Evolutionary conservation across 1,140 invertebrate species (phyloP).

Genomic region (Drosophila sucinea): DNA sequence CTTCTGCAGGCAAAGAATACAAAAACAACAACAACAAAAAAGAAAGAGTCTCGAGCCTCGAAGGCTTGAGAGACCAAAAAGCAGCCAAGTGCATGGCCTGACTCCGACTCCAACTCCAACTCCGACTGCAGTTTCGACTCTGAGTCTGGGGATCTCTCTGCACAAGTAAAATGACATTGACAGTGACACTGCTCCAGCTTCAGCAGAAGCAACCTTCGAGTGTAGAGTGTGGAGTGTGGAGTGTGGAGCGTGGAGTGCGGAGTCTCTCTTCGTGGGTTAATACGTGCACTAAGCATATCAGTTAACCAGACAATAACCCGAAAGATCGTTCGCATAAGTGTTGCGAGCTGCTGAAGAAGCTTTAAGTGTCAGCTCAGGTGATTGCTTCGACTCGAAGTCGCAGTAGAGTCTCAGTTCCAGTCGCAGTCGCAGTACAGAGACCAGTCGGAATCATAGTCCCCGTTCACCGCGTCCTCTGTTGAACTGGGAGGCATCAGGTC

Average conservation of each 20-base stretch:
- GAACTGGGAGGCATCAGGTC: constrained; percentile 11
- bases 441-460: neutral
- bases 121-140: constrained; percentile 15
- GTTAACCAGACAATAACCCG: constrained; percentile 77
- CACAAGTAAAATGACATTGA: constrained; percentile 76
- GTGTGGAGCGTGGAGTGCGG: constrained; percentile 18
- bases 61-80: constrained; percentile 51
- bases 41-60: constrained; percentile 8
- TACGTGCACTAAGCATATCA: constrained; percentile 80
- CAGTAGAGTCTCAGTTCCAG: constrained; percentile 17
- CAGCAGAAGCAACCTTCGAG: constrained; percentile 52
- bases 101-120: constrained; percentile 35
- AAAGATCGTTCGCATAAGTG: constrained; percentile 72
- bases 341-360: constrained; percentile 79
- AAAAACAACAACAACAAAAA: neutral
- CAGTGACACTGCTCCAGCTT: constrained; percentile 73
- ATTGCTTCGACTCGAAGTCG: constrained; percentile 43
- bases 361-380: constrained; percentile 77
- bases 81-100: constrained; percentile 64
- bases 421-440: neutral
- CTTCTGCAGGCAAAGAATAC: constrained; percentile 44
- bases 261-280: constrained; percentile 57
- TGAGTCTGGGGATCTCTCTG: constrained; percentile 28
- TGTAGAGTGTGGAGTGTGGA: constrained; percentile 41
- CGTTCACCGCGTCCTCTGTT: neutral